A percentile compares a stretch with the other conserved stretches of the same genome.
These are phyloP conservation scores for Bedellia somnulentella DNA, from an alignment of 2,888 invertebrate species.

Conservation along the genomic window DNA sequence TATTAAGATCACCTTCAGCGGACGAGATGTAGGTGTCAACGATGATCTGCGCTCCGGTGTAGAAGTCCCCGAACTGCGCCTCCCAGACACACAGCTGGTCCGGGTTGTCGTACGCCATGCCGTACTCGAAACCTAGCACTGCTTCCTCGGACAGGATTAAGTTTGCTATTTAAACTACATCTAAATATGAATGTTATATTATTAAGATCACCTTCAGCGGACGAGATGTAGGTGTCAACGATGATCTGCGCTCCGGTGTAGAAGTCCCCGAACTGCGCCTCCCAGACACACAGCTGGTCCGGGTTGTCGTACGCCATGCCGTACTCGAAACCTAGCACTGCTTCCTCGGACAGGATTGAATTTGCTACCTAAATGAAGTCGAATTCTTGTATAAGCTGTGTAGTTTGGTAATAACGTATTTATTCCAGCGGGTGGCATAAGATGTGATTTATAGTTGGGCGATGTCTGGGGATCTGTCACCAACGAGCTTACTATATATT, in stretches of 20 bases:
- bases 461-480: no score
- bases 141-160: slow-evolving; percentile 96
- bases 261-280: slow-evolving; percentile 98
- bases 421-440: no score
- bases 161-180: slow-evolving; percentile 64
- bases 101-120: slow-evolving; percentile 87
- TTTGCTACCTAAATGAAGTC: slow-evolving; percentile 76
- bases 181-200: no score
- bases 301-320: slow-evolving; percentile 91
- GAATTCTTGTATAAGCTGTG: no score
- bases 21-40: slow-evolving; percentile 90
- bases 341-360: slow-evolving; percentile 94
- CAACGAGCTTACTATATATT: no score
- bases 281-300: slow-evolving; percentile 86
- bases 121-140: slow-evolving; percentile 93
- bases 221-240: slow-evolving; percentile 88
- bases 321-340: slow-evolving; percentile 93
- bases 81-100: slow-evolving; percentile 90
- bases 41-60: slow-evolving; percentile 95
- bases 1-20: slow-evolving; percentile 90
- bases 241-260: slow-evolving; percentile 97
- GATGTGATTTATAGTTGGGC: no score
- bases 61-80: slow-evolving; percentile 98
- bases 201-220: slow-evolving; percentile 90
- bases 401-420: no score